Base-by-base conservation (phyloP, 2,797 vertebrate species). In the Emydoidea blandingii region DNA sequence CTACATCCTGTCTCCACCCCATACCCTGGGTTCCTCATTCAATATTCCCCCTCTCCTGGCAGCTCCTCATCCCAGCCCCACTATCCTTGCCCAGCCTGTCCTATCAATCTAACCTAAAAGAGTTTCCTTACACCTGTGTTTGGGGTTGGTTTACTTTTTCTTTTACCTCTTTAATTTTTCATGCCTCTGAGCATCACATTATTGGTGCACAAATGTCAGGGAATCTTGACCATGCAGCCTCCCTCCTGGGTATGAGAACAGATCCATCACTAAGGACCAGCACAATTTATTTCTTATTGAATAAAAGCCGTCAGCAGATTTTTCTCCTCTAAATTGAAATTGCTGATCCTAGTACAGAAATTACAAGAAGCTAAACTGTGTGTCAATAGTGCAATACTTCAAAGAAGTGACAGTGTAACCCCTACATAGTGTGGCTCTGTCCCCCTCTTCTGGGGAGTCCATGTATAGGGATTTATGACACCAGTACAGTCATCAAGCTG, bases 301-400 rank as follows among this genome's bases (percentile, higher is more conserved):
- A 88, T 87, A n/a, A 12, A 90, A 83, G 16, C 59, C 81, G 50
- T 94, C 88, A 93, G 84, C 91, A 94, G 53, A 76, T 82, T 94
- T 94, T 88, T 91, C 89, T 95, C 62, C 84, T 94, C 91, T 79
- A 53, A 83, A 0, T 0, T 56, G 44, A 92, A 93, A 79, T 65
- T 82, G n/a, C 56, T 50, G 89, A 79, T 88, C 74, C n/a, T 74
- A 89, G 29, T 0, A 0, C 41, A 79, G 44, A 10, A 79, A 19
- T 50, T 3, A 4, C 47, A 74, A 79, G 50, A 23, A 18, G 34
- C 83, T 84, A 27, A 84, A 87, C 57, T 90, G 85, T 25, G 54
- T 0, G 4, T 78, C 74, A 29, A 27, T 18, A 85, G 89, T 1
- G 44, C 44, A 95, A 62, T 37, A 27, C 44, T 68, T 53, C 72